phyloP scores from a whole-genome alignment of 2,113 vertebrate genomes.

The Myxocyprinus asiaticus region DNA sequence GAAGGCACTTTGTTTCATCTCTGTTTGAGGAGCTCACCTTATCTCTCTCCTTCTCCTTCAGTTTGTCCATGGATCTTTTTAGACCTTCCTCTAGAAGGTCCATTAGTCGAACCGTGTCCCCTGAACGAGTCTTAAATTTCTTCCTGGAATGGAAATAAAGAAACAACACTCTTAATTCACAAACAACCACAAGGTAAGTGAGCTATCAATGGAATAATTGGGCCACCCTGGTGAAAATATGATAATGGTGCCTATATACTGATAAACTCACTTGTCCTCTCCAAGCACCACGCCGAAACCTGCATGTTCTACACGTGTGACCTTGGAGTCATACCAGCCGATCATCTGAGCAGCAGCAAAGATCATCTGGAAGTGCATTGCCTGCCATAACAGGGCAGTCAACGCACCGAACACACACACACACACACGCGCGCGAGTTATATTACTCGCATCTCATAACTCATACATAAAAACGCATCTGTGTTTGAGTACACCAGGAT shows the following conservation, averaged over 20 bases:
- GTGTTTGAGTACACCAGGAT: too few species aligned
- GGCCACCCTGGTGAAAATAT: too few species aligned
- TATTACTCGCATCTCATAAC: too few species aligned
- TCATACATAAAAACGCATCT: too few species aligned
- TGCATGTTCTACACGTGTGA: slow-evolving; percentile 87
- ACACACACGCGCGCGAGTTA: neutral
- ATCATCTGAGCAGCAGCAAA: slow-evolving; percentile 89
- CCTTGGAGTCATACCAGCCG: slow-evolving; percentile 91
- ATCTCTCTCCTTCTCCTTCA: slow-evolving; percentile 94
- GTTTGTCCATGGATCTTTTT: slow-evolving; percentile 94
- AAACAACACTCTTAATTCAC: neutral
- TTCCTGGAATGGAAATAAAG: slow-evolving; percentile 76
- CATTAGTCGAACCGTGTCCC: slow-evolving; percentile 89
- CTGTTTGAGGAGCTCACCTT: slow-evolving; percentile 76
- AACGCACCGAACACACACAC: neutral
- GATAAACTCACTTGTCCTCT: slow-evolving; percentile 91
- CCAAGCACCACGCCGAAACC: slow-evolving; percentile 95
- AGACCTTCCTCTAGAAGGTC: slow-evolving; percentile 94
- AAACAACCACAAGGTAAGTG: too few species aligned
- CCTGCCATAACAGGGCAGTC: slow-evolving; percentile 67
- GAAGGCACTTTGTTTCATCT: too few species aligned
- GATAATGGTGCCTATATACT: neutral
- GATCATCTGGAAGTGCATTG: slow-evolving; percentile 85
- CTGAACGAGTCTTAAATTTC: slow-evolving; percentile 97
- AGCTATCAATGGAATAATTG: too few species aligned